Evolutionary conservation across 2,113 vertebrate species (phyloP), one percentile per base, ranked within the genome.

Genomic region (Lipophrys pholis): DNA sequence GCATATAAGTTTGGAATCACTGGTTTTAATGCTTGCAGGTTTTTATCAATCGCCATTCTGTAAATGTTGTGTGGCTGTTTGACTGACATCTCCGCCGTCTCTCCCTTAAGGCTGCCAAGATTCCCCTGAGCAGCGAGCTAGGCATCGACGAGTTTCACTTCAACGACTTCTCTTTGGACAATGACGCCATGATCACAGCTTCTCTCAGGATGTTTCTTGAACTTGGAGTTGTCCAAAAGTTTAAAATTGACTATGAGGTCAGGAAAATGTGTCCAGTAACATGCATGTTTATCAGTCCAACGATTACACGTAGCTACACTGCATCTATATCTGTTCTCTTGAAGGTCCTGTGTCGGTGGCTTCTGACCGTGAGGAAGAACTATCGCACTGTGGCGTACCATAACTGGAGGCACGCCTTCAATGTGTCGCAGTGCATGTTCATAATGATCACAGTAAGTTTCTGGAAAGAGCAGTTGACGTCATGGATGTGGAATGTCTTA

Each of bases 361-460:
- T 95, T 66, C 84, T 95, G 68, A 95, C 94, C 12, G 93, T 94
- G 74, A 94, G 94, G 82, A 95, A 95, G 78, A 95, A 94, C 87
- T 95, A 94, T 73, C 93, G 94, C 63, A 93, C 92, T 5, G 94
- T 95, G 67, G 93, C 91, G 0, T 95, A 95, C 78, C 94, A 95
- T 61, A 95, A 95, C 89, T 95, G 94, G 94, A 92, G 93, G 8
- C 94, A 95, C 9, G 94, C 94, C 65, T 95, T 95, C 72, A 94
- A 94, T 16, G 94, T 95, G 58, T 93, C 92, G 0, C 94, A 95
- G 83, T 95, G 94, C 89, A 95, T 95, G 93, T 95, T 94, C 10
- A 59, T 83, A 8, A 94, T 95, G 91, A 94, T 95, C 76, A 94
- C 89, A 41, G 94, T 95, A 82, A 92, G 91, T 90, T 42, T 61